These are phyloP conservation scores for Phallusia fumigata DNA, from an alignment of 23 tunicate species.

Conservation along the genomic window DNA sequence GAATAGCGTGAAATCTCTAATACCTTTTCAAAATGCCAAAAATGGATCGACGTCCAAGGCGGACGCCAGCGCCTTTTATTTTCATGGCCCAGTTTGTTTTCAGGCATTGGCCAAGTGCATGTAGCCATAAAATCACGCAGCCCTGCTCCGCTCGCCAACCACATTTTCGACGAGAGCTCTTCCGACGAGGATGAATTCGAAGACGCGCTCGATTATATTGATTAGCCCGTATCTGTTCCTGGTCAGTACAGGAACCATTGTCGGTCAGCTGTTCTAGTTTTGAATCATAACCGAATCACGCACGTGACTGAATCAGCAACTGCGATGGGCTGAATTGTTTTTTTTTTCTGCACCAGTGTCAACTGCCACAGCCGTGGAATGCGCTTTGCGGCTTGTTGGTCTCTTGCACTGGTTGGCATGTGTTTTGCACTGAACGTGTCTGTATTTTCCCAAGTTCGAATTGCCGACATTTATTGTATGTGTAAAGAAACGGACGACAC, in stretches of 20 bases:
- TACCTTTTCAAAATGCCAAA: too few relatives aligned
- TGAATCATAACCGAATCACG: neutral
- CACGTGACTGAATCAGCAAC: neutral
- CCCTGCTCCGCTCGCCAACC: neutral
- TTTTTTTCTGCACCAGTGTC: neutral
- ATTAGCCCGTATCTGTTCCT: neutral
- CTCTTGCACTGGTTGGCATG: slow-evolving; percentile 1
- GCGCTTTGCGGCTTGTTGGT: neutral
- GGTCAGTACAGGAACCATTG: neutral
- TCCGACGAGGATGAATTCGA: neutral
- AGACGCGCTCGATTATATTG: neutral
- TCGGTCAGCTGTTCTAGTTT: neutral
- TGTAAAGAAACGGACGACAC: slow-evolving; percentile 1
- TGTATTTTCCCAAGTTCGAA: too few relatives aligned
- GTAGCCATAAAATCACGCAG: neutral
- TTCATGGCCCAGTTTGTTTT: neutral
- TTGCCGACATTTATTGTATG: neutral
- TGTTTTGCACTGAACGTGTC: neutral
- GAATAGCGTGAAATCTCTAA: too few relatives aligned
- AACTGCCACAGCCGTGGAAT: neutral
- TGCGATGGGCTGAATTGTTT: neutral
- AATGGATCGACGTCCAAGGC: too few relatives aligned
- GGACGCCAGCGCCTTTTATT: too few relatives aligned
- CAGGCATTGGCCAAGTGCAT: neutral
- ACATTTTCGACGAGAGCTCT: neutral